Evolutionary conservation across 2,888 invertebrate genomes (phyloP).

Genomic region (Drosophila acutilabella): DNA sequence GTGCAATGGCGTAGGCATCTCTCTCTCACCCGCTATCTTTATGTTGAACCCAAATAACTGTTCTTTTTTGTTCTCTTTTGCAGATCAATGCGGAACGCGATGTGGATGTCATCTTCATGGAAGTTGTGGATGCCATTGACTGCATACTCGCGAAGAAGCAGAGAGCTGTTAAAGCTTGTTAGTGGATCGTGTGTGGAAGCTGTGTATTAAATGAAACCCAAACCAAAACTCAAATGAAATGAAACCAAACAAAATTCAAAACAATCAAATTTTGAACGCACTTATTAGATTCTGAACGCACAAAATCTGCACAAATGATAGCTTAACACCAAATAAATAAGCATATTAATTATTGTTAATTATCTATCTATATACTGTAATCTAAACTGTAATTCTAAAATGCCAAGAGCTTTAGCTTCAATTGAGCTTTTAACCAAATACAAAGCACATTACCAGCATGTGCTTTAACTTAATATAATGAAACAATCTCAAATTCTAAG

Average conservation of each 20-base stretch:
- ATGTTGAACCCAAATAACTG: background rate
- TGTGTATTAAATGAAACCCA: conserved; percentile 18
- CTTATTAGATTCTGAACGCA: conserved; percentile 34
- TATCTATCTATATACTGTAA: conserved; percentile 23
- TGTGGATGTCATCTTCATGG: conserved; percentile 91
- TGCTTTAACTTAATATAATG: conserved; percentile 31
- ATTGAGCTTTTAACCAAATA: conserved; percentile 15
- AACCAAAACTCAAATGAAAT: conserved; percentile 21
- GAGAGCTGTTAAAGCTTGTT: conserved; percentile 57
- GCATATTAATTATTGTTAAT: conserved; percentile 27
- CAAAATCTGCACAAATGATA: conserved; percentile 41
- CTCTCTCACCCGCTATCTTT: too few relatives aligned
- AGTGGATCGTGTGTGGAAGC: conserved; percentile 2
- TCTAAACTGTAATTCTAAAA: conserved; percentile 21
- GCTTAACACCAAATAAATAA: conserved; percentile 49
- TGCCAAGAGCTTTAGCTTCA: conserved; percentile 47
- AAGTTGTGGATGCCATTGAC: conserved; percentile 88
- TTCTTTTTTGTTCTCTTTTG: conserved; percentile 47
- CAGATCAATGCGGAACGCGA: conserved; percentile 93
- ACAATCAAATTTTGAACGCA: conserved; percentile 30
- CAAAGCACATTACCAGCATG: conserved; percentile 15
- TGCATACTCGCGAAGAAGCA: conserved; percentile 84
- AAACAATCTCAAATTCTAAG: conserved; percentile 41
- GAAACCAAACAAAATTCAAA: conserved; percentile 23
- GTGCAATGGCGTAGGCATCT: too few relatives aligned